phyloP scores from a whole-genome alignment of 1,140 invertebrate genomes.

The Trypoxylus dichotomus region DNA sequence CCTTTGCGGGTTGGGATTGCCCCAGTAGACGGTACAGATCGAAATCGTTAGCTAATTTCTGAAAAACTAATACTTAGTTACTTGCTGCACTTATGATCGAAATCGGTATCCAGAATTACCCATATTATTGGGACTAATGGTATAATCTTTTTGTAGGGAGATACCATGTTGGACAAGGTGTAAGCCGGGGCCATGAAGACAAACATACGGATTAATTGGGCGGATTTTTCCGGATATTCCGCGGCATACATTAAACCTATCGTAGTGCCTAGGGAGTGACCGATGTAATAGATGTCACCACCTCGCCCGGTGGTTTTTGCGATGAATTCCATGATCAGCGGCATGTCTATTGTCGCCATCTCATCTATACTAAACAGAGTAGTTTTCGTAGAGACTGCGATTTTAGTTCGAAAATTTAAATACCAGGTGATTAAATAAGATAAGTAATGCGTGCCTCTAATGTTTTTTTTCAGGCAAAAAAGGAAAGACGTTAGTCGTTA shows the following conservation, averaged over 20 bases:
- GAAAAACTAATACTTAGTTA: not conserved
- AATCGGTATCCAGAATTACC: slow-evolving; percentile 34
- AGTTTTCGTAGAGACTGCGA: too few relatives aligned
- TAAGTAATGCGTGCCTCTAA: too few relatives aligned
- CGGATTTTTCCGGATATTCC: slow-evolving; percentile 51
- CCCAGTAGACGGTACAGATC: slow-evolving; percentile 39
- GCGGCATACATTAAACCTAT: slow-evolving; percentile 54
- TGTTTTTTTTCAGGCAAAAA: too few relatives aligned
- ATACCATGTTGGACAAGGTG: slow-evolving; percentile 44
- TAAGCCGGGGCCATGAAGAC: slow-evolving; percentile 49
- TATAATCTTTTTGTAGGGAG: slow-evolving; percentile 34
- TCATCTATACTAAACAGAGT: slow-evolving; percentile 56
- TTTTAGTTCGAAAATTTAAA: too few relatives aligned
- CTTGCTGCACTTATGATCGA: not conserved
- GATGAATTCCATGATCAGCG: slow-evolving; percentile 61
- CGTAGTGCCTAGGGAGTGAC: slow-evolving; percentile 56
- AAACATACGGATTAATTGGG: slow-evolving; percentile 42
- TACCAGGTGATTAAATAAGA: too few relatives aligned
- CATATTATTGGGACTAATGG: slow-evolving; percentile 40
- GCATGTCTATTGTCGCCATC: slow-evolving; percentile 62
- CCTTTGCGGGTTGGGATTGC: slow-evolving; percentile 39
- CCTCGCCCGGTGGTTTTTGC: slow-evolving; percentile 52
- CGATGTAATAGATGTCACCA: slow-evolving; percentile 59
- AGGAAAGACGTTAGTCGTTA: too few relatives aligned
- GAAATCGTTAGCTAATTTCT: slow-evolving; percentile 27